Conservation (phyloP, 2,113 vertebrate species). For the Erythrolamprus reginae region DNA sequence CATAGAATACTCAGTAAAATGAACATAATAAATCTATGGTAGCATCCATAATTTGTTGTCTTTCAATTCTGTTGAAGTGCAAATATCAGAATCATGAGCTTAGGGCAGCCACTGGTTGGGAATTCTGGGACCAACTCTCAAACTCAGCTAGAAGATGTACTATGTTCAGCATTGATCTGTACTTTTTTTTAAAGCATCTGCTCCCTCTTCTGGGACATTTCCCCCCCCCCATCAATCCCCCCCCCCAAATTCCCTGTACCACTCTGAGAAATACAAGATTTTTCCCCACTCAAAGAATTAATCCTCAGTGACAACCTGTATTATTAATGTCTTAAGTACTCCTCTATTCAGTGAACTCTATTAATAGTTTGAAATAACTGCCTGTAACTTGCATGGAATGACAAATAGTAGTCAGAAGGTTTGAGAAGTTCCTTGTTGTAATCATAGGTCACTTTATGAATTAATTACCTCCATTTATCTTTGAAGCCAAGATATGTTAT, state of each 20-base stretch:
- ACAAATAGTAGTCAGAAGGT: neutral
- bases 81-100: neutral
- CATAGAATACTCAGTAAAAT: neutral
- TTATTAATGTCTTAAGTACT: slow-evolving; percentile 3
- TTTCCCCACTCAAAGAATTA: neutral
- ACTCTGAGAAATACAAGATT: neutral
- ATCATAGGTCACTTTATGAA: slow-evolving; percentile 42
- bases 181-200: neutral
- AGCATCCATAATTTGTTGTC: neutral
- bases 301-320: neutral
- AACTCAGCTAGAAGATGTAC: neutral
- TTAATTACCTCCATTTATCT: slow-evolving; percentile 55
- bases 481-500: slow-evolving; percentile 35
- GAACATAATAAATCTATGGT: neutral
- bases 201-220: neutral
- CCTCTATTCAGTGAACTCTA: neutral
- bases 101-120: neutral
- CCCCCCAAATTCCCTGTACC: neutral
- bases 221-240: too few species aligned
- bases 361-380: neutral
- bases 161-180: neutral
- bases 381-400: slow-evolving; percentile 5
- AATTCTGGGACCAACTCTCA: neutral
- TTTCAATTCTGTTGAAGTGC: neutral
- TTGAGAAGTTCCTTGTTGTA: slow-evolving; percentile 25